These are phyloP conservation scores for Drosophila navojoa DNA, from an alignment of 1,140 invertebrate genomes.

Conservation along the genomic window DNA sequence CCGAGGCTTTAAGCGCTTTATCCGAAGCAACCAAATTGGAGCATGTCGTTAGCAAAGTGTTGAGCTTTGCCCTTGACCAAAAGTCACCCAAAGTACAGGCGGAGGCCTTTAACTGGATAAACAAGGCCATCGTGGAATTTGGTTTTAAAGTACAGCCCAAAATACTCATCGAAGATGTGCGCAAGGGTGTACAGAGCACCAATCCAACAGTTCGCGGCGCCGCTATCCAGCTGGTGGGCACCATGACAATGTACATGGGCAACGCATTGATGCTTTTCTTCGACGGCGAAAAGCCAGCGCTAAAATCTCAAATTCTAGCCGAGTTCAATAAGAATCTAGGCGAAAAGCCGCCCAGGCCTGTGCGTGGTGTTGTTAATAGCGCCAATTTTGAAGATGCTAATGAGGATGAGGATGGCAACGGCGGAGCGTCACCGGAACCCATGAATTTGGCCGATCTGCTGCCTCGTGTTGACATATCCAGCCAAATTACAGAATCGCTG, in stretches of 20 bases:
- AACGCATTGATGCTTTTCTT: constrained; percentile 90
- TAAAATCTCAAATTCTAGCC: constrained; percentile 93
- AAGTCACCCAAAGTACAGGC: constrained; percentile 96
- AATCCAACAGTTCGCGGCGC: constrained; percentile 92
- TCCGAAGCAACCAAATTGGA: constrained; percentile 92
- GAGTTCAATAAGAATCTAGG: constrained; percentile 93
- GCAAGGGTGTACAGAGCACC: constrained; percentile 92
- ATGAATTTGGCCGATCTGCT: constrained; percentile 88
- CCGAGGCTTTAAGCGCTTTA: constrained; percentile 89
- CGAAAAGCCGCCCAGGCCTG: constrained; percentile 89
- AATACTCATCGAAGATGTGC: constrained; percentile 90
- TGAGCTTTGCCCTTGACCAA: constrained; percentile 91
- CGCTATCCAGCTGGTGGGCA: constrained; percentile 86
- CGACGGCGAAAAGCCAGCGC: constrained; percentile 93
- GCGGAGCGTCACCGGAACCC: constrained; percentile 77
- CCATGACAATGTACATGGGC: constrained; percentile 93
- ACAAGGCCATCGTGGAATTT: constrained; percentile 92
- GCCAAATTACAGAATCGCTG: constrained; percentile 92
- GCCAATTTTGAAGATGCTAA: constrained; percentile 84
- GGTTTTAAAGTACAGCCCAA: constrained; percentile 91
- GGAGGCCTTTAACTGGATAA: constrained; percentile 92
- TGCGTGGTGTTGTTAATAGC: constrained; percentile 85
- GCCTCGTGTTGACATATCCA: constrained; percentile 92
- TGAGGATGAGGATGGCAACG: constrained; percentile 85
- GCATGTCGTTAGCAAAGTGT: constrained; percentile 88